Evolutionary conservation across 2,113 vertebrate species (phyloP).

Genomic region (Erythrocercus mccallii): DNA sequence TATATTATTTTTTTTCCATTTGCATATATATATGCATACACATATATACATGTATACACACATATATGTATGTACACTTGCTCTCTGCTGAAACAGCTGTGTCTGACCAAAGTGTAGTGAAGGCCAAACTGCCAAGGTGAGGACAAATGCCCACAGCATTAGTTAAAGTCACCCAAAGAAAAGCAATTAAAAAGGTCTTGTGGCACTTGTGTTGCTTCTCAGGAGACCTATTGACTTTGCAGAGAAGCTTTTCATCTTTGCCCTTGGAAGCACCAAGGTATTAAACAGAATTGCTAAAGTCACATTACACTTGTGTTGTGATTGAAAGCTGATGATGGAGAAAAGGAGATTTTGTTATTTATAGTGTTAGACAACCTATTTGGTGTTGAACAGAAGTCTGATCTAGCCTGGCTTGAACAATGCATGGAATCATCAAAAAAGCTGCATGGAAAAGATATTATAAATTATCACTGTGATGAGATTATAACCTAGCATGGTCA

Average conservation of each 20-base stretch:
- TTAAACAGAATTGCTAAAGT: not conserved
- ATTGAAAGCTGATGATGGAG: constrained; percentile 2
- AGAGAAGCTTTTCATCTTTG: not conserved
- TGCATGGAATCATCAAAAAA: not conserved
- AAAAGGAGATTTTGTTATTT: constrained; percentile 11
- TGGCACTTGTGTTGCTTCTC: constrained; percentile 1
- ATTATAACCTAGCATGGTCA: not conserved
- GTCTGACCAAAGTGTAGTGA: not conserved
- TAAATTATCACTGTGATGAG: not conserved
- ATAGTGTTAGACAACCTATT: not conserved
- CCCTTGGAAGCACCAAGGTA: not conserved
- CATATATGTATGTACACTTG: not conserved
- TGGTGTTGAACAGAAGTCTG: not conserved
- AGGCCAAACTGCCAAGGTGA: not conserved
- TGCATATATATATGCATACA: not conserved
- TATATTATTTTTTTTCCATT: not conserved
- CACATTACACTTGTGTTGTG: not conserved
- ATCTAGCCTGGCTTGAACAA: not conserved
- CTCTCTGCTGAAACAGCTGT: not conserved
- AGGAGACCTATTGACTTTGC: constrained; percentile 6
- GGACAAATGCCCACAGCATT: constrained; percentile 36
- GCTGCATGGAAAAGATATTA: not conserved
- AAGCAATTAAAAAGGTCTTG: constrained; percentile 37
- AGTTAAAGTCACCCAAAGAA: constrained; percentile 27
- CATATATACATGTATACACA: too few species aligned